Evolutionary conservation across 2,888 invertebrate genomes (phyloP), one percentile per base, ranked within the genome.

Genomic region (Caradrina clavipalpis): DNA sequence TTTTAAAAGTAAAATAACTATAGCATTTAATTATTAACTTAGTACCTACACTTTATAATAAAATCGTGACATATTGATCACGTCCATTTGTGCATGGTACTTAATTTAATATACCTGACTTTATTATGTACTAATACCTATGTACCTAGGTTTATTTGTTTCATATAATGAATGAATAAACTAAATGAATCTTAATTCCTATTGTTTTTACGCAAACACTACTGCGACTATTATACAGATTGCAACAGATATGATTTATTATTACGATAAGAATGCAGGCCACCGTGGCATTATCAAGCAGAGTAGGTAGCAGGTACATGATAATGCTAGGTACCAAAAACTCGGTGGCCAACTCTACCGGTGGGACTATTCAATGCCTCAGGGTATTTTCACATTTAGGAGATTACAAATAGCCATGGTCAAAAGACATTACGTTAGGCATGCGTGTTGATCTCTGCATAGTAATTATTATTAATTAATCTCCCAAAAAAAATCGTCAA

Each of bases 61-160:
- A 55, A 68, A 67, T 62, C 74, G 68, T 78, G 76, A 51, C 59
- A 62, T 54, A 47, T 22, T 58, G 42, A 55, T 73, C 58, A 59
- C 19, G 53, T 49, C 21, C 49, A 49, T 56, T 74, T 55, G 49
- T 45, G 50, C 45, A 31, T 26, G 26, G 19, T 35, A 21, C 45
- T 45, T 56, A 55, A 55, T 75, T 26, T 26, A 8, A 45, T 55
- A 19, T 50, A 55, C 11, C n/a, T 31, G 21, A 42, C 35, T 62
- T 13, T 11, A 22, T 49, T 21, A 22, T 26, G 4, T 26, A 26
- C 26, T 26, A 26, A 26, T 26, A 26, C 26, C 26, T 26, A 15
- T 4, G 42, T 42, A 42, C 42, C 42, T 19, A 31, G 31, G 47
- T 59, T 49, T 31, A 60, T 35, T 13, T 49, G 49, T 49, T 1